A percentile compares a stretch with the other conserved stretches of the same genome.
These are phyloP conservation scores for Charaxes varanes DNA, from an alignment of 1,140 invertebrate species.

Conservation along the genomic window DNA sequence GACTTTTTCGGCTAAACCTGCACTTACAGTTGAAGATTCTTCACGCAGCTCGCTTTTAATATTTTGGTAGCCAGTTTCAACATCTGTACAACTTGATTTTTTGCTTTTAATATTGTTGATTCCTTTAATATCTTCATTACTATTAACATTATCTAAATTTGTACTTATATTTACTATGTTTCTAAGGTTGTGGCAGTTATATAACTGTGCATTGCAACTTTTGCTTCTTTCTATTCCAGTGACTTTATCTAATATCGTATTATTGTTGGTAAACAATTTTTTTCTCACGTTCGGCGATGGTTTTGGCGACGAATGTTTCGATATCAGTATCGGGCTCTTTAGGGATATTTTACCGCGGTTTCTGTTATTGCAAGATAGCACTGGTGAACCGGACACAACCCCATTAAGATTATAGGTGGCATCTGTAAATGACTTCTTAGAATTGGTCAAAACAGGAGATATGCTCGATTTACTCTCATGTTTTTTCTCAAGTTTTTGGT, in stretches of 20 bases:
- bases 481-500: constrained; percentile 9
- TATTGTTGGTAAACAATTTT: constrained; percentile 31
- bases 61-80: no score
- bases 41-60: no score
- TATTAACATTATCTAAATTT: no score
- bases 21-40: constrained; percentile 8
- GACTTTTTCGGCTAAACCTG: constrained; percentile 33
- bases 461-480: neutral
- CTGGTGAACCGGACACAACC: constrained; percentile 1
- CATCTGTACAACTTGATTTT: no score
- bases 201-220: no score
- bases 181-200: no score
- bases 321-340: constrained; percentile 24
- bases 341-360: constrained; percentile 1
- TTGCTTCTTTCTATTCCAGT: constrained; percentile 9
- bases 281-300: constrained; percentile 33
- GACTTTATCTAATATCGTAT: constrained; percentile 2
- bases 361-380: constrained; percentile 1
- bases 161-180: no score
- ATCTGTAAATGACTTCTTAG: constrained; percentile 3
- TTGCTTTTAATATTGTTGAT: no score
- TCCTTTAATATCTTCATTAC: no score
- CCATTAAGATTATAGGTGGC: neutral
- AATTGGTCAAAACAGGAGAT: constrained; percentile 28
- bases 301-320: constrained; percentile 20